Evolutionary conservation across 2,888 invertebrate species (phyloP).

Genomic region (Leptothorax acervorum): DNA sequence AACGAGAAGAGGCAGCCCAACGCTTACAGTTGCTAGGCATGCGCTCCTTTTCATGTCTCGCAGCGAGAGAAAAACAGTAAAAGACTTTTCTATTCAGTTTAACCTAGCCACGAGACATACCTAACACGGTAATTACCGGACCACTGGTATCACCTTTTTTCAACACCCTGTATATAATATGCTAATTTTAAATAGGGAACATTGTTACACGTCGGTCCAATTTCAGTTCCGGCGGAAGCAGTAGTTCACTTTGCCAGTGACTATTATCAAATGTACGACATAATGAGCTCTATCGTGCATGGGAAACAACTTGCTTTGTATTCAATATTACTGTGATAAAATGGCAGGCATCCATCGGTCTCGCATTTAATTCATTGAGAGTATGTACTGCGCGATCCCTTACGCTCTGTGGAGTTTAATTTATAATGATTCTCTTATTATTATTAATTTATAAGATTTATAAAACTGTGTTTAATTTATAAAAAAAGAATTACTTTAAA

Average conservation of each 20-base stretch:
- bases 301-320: conserved; percentile 57
- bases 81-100: no score
- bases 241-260: conserved; percentile 56
- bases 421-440: neutral
- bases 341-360: neutral
- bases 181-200: conserved; percentile 57
- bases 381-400: neutral
- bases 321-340: conserved; percentile 21
- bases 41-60: no score
- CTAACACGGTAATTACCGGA: no score
- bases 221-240: conserved; percentile 74
- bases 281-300: conserved; percentile 55
- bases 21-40: no score
- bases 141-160: no score
- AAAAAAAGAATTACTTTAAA: neutral
- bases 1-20: no score
- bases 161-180: neutral
- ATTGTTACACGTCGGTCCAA: conserved; percentile 56
- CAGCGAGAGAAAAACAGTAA: no score
- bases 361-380: conserved; percentile 10
- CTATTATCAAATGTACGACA: conserved; percentile 55
- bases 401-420: neutral
- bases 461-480: neutral
- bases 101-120: no score
- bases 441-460: neutral